Conservation (phyloP, 2,113 vertebrate genomes). For the Addax nasomaculatus region DNA sequence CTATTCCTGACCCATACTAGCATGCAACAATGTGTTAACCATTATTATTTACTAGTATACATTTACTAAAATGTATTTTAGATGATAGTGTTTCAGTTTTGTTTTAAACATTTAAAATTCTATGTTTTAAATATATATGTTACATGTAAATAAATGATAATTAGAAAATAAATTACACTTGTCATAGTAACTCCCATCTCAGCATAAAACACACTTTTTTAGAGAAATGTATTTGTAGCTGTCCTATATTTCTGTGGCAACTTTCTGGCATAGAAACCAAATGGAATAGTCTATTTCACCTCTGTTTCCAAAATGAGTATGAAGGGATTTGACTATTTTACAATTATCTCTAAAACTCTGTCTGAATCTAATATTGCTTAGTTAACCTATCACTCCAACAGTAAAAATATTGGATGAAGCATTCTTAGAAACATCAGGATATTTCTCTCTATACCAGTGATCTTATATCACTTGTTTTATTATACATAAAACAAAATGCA, state of each 20-base stretch:
- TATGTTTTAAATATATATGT: not conserved
- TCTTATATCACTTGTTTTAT: not conserved
- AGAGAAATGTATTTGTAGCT: not conserved
- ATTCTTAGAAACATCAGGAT: not conserved
- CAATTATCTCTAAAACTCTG: not conserved
- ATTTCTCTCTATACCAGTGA: not conserved
- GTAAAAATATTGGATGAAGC: not conserved
- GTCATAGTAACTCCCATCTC: not conserved
- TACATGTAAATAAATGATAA: not conserved
- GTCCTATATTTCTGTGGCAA: not conserved
- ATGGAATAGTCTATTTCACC: not conserved
- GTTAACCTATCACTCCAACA: not conserved
- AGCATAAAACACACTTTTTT: not conserved
- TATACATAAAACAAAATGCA: not conserved
- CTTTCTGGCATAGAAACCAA: not conserved
- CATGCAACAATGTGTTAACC: not conserved
- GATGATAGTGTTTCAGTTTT: not conserved
- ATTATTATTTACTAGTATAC: not conserved
- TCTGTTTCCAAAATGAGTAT: not conserved
- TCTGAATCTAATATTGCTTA: not conserved
- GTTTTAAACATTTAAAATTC: not conserved
- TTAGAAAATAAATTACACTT: not conserved
- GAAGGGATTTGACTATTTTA: not conserved
- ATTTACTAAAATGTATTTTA: not conserved
- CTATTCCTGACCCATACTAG: not conserved